Evolutionary conservation across 2,888 invertebrate species (phyloP).

Genomic region (Cataglyphis cursor): DNA sequence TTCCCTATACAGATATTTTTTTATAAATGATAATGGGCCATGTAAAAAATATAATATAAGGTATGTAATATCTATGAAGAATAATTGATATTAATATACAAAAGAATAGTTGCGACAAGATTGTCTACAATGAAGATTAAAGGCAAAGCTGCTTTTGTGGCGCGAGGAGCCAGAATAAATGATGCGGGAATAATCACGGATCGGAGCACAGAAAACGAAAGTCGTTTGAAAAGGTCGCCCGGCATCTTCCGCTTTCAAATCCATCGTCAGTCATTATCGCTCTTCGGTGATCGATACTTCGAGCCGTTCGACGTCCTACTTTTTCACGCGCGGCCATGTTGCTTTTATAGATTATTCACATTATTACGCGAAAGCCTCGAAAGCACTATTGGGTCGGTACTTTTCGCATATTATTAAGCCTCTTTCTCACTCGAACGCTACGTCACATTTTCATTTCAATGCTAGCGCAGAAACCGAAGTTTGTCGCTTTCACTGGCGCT

Average conservation of each 20-base stretch:
- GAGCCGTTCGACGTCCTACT: slow-evolving; percentile 69
- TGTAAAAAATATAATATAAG: background rate
- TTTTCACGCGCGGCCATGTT: slow-evolving; percentile 58
- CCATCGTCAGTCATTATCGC: slow-evolving; percentile 75
- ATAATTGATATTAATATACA: slow-evolving; percentile 17
- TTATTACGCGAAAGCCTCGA: slow-evolving; percentile 68
- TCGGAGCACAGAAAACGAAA: slow-evolving; percentile 70
- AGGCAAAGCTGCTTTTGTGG: slow-evolving; percentile 59
- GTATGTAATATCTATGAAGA: background rate
- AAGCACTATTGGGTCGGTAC: slow-evolving; percentile 55
- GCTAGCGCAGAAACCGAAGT: slow-evolving; percentile 56
- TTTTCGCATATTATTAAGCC: slow-evolving; percentile 57
- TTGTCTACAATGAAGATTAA: slow-evolving; percentile 26
- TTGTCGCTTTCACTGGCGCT: slow-evolving; percentile 42
- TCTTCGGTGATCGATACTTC: slow-evolving; percentile 71
- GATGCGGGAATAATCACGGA: slow-evolving; percentile 72
- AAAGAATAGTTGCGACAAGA: background rate
- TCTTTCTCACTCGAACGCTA: slow-evolving; percentile 35
- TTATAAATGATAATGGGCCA: background rate
- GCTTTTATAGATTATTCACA: slow-evolving; percentile 69
- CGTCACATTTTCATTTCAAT: slow-evolving; percentile 1
- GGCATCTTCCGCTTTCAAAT: slow-evolving; percentile 74
- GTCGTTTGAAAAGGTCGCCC: slow-evolving; percentile 67
- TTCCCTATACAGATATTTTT: slow-evolving; percentile 14
- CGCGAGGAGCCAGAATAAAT: slow-evolving; percentile 62